Evolutionary conservation across 2,888 invertebrate species (phyloP).

Genomic region (Drosophila eohydei): DNA sequence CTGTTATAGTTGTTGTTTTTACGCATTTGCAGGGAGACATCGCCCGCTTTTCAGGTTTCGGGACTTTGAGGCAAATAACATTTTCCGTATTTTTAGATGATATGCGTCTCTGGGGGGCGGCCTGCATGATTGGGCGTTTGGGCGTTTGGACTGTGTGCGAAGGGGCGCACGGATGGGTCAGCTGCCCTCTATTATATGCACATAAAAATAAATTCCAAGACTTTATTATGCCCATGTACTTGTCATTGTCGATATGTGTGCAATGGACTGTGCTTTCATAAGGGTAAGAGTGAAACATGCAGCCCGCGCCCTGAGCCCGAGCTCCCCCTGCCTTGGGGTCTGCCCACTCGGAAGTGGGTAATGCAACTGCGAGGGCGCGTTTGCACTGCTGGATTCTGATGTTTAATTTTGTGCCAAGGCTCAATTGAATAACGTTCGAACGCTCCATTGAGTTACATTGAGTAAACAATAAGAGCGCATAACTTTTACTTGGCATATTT

Average conservation of each 20-base stretch:
- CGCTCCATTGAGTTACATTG: conserved; percentile 62
- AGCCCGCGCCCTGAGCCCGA: conserved; percentile 36
- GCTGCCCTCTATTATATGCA: conserved; percentile 76
- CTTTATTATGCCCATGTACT: conserved; percentile 80
- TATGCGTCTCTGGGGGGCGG: conserved; percentile 78
- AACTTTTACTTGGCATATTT: conserved; percentile 44
- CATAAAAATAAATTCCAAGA: conserved; percentile 81
- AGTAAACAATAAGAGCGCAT: conserved; percentile 28
- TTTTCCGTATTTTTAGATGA: conserved; percentile 66
- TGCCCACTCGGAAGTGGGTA: not conserved
- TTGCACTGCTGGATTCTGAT: conserved; percentile 40
- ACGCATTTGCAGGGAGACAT: conserved; percentile 50
- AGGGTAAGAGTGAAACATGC: conserved; percentile 19
- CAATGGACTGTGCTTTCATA: conserved; percentile 69
- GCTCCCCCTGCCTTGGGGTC: not conserved
- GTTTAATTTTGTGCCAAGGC: conserved; percentile 75
- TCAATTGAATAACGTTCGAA: conserved; percentile 74
- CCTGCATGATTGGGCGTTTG: conserved; percentile 51
- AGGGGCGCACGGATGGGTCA: conserved; percentile 32
- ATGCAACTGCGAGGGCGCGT: conserved; percentile 31
- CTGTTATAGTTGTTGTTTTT: conserved; percentile 39
- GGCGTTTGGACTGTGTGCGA: conserved; percentile 11
- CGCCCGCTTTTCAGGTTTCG: conserved; percentile 31
- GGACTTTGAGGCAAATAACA: conserved; percentile 62
- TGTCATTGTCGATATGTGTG: conserved; percentile 78